Conservation (phyloP, 1,140 invertebrate genomes). For the Delia radicum region DNA sequence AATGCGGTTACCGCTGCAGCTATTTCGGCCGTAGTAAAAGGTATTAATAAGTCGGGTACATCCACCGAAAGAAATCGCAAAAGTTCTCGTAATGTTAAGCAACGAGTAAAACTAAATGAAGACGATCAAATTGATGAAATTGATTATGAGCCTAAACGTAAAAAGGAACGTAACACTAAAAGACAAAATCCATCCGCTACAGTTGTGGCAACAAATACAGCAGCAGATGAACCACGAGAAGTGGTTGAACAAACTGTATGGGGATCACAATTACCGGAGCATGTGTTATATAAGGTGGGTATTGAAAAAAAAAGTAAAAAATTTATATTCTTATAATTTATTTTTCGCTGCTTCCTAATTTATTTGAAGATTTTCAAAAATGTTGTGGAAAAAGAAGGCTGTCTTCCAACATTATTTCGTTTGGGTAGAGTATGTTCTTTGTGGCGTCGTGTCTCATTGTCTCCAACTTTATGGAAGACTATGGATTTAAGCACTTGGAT, state of each 20-base stretch:
- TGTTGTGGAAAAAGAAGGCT: slow-evolving; percentile 66
- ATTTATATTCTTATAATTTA: neutral
- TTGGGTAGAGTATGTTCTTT: slow-evolving; percentile 72
- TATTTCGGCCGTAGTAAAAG: slow-evolving; percentile 18
- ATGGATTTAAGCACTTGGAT: slow-evolving; percentile 75
- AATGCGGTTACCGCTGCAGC: slow-evolving; percentile 15
- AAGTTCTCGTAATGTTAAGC: slow-evolving; percentile 57
- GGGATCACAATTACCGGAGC: slow-evolving; percentile 64
- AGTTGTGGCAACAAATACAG: slow-evolving; percentile 29
- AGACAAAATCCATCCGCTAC: slow-evolving; percentile 34
- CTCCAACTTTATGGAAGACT: slow-evolving; percentile 71
- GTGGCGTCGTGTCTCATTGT: slow-evolving; percentile 70
- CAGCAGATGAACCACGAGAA: slow-evolving; percentile 46
- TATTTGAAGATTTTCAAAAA: slow-evolving; percentile 67
- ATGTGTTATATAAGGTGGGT: slow-evolving; percentile 60
- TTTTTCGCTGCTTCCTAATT: neutral
- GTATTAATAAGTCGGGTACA: slow-evolving; percentile 22
- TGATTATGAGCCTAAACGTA: slow-evolving; percentile 58
- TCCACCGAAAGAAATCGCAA: slow-evolving; percentile 51
- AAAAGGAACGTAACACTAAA: slow-evolving; percentile 41
- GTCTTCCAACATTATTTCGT: slow-evolving; percentile 71
- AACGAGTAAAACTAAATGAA: slow-evolving; percentile 37
- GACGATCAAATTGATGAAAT: slow-evolving; percentile 56
- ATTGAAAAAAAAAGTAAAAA: neutral
- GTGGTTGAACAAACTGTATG: slow-evolving; percentile 61